These are phyloP conservation scores for Epinephelus cyanopodus DNA, from an alignment of 2,113 vertebrate genomes.

Conservation along the genomic window DNA sequence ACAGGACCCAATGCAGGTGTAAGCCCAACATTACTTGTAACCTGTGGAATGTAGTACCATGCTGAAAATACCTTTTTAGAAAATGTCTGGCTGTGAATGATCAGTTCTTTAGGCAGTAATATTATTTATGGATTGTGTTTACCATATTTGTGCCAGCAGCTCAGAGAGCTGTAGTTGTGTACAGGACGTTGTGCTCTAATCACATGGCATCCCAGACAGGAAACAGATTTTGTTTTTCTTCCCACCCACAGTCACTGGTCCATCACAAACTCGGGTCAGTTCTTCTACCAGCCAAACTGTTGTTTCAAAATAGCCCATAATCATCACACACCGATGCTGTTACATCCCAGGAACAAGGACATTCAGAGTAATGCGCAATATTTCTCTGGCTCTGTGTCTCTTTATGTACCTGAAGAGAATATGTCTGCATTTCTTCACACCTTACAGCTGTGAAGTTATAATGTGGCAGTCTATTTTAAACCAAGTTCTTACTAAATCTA, in stretches of 20 bases:
- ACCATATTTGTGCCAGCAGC: not conserved
- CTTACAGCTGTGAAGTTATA: too few species aligned
- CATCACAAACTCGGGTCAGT: conserved; percentile 2
- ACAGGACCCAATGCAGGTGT: not conserved
- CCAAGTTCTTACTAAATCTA: not conserved
- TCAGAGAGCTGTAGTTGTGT: conserved; percentile 13
- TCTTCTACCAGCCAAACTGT: conserved; percentile 3
- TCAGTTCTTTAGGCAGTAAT: not conserved
- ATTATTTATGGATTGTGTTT: conserved; percentile 22
- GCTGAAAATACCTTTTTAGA: not conserved
- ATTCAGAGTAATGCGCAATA: not conserved
- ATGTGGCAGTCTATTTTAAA: not conserved
- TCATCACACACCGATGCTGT: not conserved
- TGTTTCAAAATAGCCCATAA: not conserved
- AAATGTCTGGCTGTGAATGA: not conserved
- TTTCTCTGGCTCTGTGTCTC: not conserved
- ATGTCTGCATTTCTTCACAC: not conserved
- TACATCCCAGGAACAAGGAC: too few species aligned
- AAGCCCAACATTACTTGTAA: too few species aligned
- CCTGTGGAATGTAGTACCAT: not conserved
- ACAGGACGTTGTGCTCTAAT: conserved; percentile 31
- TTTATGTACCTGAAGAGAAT: not conserved
- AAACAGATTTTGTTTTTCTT: conserved; percentile 49
- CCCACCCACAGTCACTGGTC: conserved; percentile 33
- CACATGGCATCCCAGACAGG: conserved; percentile 24